Evolutionary conservation across 2,888 invertebrate genomes (phyloP), one percentile per base, ranked within the genome.

Genomic region (Dorcus parallelipipedus): DNA sequence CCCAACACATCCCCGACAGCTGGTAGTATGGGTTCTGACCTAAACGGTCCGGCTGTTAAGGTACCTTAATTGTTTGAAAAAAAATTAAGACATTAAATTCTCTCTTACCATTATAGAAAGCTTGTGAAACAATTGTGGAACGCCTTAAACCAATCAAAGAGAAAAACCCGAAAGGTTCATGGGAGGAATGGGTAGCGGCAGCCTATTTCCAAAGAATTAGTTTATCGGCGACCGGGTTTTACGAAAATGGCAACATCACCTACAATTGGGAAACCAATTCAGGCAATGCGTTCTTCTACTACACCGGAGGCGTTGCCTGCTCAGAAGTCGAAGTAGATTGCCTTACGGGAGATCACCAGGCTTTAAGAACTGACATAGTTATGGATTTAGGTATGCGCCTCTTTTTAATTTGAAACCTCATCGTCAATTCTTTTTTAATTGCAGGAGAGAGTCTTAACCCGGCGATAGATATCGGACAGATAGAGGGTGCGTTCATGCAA

Each of bases 391-490:
- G 59, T 55, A 55, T 42, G 10, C 39, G 6, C 20, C 7, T 33
- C 26, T 33, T 33, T 33, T 33, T 6, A 33, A 6, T 0, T 33
- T 33, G 26, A 2, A 20, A 20, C 3, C 20, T 2, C 26, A 6
- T 33, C 3, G 26, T 33, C 3, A 4, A 33, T 6, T 6, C 3
- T 33, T 33, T 33, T 33, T 6, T 20, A 4, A 45, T 10, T 80
- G 83, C 97, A 66, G 60, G 60, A 38, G 57, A 60, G 23, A 96
- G 96, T 78, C 79, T 97, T 54, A 97, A 97, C 79, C 97, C 97
- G 3, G 96, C 97, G 1, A 94, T 97, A 64, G 97, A 97, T 71
- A 91, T 97, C 67, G 97, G 97, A 0, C 97, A 97, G 81, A 89
- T 97, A 10, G 97, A 97, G 80, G 97, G 97, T 2, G 97, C 85